Percentiles rank a stretch among this genome's conserved stretches.
Conservation (phyloP, 2,797 vertebrate genomes). For the Mastacembelus armatus region DNA sequence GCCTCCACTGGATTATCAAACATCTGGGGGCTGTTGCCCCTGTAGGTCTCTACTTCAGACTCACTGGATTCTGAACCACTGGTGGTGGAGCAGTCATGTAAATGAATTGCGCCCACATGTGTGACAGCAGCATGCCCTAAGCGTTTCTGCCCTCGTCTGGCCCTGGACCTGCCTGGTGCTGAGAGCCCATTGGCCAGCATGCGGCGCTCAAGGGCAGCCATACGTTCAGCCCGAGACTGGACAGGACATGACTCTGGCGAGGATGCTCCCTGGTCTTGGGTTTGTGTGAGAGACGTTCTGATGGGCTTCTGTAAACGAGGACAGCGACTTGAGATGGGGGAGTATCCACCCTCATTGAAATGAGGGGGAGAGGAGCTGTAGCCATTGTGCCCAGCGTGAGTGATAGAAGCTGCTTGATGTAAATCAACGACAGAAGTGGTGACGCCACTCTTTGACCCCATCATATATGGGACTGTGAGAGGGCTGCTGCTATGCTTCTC, state of each 20-base stretch:
- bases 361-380: conserved; percentile 64
- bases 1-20: conserved; percentile 78
- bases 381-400: conserved; percentile 87
- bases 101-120: conserved; percentile 83
- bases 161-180: conserved; percentile 68
- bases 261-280: conserved; percentile 79
- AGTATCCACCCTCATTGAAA: conserved; percentile 60
- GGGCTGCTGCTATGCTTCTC: conserved; percentile 78
- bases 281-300: conserved; percentile 80
- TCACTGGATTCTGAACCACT: conserved; percentile 94
- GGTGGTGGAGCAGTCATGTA: conserved; percentile 88
- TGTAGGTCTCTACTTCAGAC: conserved; percentile 84
- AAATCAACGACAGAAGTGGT: conserved; percentile 79
- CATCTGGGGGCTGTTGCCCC: conserved; percentile 74
- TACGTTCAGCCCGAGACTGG: conserved; percentile 74
- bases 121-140: conserved; percentile 37
- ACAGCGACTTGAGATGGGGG: conserved; percentile 75
- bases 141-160: conserved; percentile 45
- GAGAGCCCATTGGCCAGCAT: conserved; percentile 87
- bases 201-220: conserved; percentile 83
- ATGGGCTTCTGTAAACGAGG: conserved; percentile 76
- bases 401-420: conserved; percentile 79
- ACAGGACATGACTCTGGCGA: conserved; percentile 65
- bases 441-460: conserved; percentile 81
- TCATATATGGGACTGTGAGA: conserved; percentile 71